Percentiles rank a stretch among this genome's conserved stretches.
These are phyloP conservation scores for Lasioglossum lativentre DNA, from an alignment of 2,888 invertebrate genomes.

Conservation along the genomic window DNA sequence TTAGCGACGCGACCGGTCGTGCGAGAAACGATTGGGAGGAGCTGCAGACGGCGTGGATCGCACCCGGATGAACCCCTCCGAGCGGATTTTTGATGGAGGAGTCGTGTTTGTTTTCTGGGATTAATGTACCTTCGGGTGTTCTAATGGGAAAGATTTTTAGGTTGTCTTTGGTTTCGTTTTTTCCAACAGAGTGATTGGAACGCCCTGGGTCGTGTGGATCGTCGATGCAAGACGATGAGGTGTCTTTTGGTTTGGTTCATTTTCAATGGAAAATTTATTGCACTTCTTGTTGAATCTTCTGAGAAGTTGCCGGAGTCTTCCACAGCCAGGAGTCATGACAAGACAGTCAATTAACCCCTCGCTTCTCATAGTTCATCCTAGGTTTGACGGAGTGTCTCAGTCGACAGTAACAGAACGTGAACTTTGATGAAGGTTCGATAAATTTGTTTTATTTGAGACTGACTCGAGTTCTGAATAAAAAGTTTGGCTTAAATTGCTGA, in stretches of 20 bases:
- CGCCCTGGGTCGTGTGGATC: background rate
- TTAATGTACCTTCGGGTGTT: background rate
- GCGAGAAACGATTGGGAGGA: background rate
- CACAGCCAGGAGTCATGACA: background rate
- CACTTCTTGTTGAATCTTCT: background rate
- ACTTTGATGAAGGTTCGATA: no score
- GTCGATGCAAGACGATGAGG: background rate
- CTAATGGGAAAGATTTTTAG: background rate
- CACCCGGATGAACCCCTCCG: background rate
- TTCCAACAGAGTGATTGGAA: background rate
- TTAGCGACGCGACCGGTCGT: background rate
- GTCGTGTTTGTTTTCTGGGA: background rate
- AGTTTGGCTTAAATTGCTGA: no score
- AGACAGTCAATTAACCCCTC: background rate
- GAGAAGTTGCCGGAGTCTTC: background rate
- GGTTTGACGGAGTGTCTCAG: background rate
- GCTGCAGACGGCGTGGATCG: background rate
- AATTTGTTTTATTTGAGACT: no score
- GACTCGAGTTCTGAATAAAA: no score
- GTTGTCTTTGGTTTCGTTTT: background rate
- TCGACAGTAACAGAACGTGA: no score
- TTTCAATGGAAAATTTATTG: background rate
- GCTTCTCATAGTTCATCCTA: background rate
- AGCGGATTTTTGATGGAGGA: background rate
- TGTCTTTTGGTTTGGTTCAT: no score